Evolutionary conservation across 1,140 invertebrate genomes (phyloP), one percentile per base, ranked within the genome.

Genomic region (Procambarus virginalis): DNA sequence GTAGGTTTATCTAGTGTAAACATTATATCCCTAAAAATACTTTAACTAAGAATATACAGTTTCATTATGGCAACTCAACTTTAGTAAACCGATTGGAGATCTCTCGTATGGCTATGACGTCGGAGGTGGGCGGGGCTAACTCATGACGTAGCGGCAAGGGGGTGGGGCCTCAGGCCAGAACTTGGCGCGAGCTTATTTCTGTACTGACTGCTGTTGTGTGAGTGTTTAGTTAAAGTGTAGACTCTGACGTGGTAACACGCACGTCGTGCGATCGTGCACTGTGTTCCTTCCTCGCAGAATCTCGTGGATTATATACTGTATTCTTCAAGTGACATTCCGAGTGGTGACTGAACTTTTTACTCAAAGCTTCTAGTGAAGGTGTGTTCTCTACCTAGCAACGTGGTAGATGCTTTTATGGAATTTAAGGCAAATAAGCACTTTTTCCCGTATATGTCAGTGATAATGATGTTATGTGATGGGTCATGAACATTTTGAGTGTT

Each of bases 161-260:
- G 80, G 80, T 34, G 58, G 80, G 20, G 80, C 12, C 14, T 82
- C 3, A 1, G 58, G 58, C 14, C 9, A 45, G 68, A 82, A 58
- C 3, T 48, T 60, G 58, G 17, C 22, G n/a, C 5, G 46, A n/a
- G 34, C 80, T 82, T 68, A 82, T 68, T 86, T 79, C 60, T 86
- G 17, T 51, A 86, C 77, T 86, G 85, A 79, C 77, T 70, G 85
- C 58, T 49, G 85, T 46, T 17, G 73, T 4, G 73, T 1, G 73
- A 76, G 83, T 76, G 70, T 84, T 80, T 78, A 86, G 85, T 86
- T 79, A 80, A 48, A 22, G 45, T 51, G 85, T 86, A 46, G 85
- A 86, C 77, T 48, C 60, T 49, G 77, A 49, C 45, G 85, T 70
- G 85, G 77, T 17, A 34, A 68, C 22, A 86, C 85, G 85, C 60